Base-by-base conservation (phyloP, 2,113 vertebrate genomes). In the Chloebia gouldiae region DNA sequence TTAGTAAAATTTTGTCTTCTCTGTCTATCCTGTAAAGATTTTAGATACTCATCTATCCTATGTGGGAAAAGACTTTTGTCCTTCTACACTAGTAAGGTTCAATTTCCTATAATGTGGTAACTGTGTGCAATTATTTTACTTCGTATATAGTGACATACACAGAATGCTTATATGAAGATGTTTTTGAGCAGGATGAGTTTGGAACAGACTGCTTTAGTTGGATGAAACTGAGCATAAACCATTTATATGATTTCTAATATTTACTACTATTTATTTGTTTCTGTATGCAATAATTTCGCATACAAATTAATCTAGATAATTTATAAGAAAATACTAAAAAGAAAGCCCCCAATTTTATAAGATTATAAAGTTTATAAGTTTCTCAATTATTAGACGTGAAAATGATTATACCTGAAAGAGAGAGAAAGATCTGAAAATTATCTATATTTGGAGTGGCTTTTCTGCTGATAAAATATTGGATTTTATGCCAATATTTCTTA, bases 141-240 rank as follows among this genome's bases (percentile, higher is more conserved):
- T 83, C 61, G n/a, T 91, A 15, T 61, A 15, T 39, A 63, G 37
- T 72, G 30, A 47, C 63, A 57, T 42, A 61, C 22, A 28, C 8
- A 96, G 39, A 96, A 92, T 85, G 49, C n/a, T 93, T 93, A 47
- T 71, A 6, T 93, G 84, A 93, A 40, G 44, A 60, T 93, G 63
- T 94, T 84, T 94, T 88, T 57, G 22, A 90, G 37, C 10, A 77
- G 50, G 25, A 59, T 66, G 42, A 83, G 11, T 77, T 88, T 69
- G 21, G n/a, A 85, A 82, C 7, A 71, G n/a, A 59, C 31, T 86
- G 11, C 40, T 86, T 78, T 87, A 69, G 66, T 11, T 72, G 45
- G 42, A 82, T 90, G 31, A 66, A 94, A 86, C 63, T 70, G 7
- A 70, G 44, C 51, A 60, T 87, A 71, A 80, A 24, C 16, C 23